phyloP scores from a whole-genome alignment of 2,113 vertebrate genomes.

The Brachionichthys hirsutus region DNA sequence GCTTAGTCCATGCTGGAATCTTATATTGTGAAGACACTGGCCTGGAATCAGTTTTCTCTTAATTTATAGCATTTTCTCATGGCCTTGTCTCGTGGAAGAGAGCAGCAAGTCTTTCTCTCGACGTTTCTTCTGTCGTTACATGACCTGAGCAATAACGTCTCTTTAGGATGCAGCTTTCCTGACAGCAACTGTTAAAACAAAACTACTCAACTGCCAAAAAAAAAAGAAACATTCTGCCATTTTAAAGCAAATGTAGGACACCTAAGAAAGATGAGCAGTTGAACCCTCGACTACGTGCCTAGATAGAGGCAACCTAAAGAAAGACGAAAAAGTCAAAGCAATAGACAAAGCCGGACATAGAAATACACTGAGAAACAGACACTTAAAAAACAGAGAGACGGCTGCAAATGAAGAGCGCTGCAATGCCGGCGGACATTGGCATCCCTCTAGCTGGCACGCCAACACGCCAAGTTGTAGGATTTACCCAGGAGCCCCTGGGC shows the following conservation, averaged over 20 bases:
- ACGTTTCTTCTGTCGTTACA: background rate
- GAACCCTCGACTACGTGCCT: conserved; percentile 18
- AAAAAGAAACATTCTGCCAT: too few relatives aligned
- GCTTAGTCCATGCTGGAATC: too few relatives aligned
- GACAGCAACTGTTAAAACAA: background rate
- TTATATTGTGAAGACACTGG: too few relatives aligned
- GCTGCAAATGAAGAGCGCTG: conserved; percentile 68
- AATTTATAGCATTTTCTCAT: too few relatives aligned
- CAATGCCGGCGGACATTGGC: conserved; percentile 76
- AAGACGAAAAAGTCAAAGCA: conserved; percentile 27
- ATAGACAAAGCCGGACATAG: conserved; percentile 38
- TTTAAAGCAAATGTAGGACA: too few relatives aligned
- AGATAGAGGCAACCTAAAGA: conserved; percentile 33
- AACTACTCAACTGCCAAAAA: background rate
- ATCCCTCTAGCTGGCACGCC: conserved; percentile 70
- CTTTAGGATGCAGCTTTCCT: background rate
- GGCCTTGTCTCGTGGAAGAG: too few relatives aligned
- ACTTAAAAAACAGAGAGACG: conserved; percentile 48
- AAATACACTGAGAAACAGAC: conserved; percentile 52
- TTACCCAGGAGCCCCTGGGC: conserved; percentile 79
- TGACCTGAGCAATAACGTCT: background rate
- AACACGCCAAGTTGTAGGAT: conserved; percentile 83
- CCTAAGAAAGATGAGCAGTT: conserved; percentile 18
- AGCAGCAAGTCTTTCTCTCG: too few relatives aligned
- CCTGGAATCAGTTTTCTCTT: too few relatives aligned